Evolutionary conservation across 1,140 invertebrate species (phyloP), one percentile per base, ranked within the genome.

Genomic region (Meloidogyne chitwoodi): DNA sequence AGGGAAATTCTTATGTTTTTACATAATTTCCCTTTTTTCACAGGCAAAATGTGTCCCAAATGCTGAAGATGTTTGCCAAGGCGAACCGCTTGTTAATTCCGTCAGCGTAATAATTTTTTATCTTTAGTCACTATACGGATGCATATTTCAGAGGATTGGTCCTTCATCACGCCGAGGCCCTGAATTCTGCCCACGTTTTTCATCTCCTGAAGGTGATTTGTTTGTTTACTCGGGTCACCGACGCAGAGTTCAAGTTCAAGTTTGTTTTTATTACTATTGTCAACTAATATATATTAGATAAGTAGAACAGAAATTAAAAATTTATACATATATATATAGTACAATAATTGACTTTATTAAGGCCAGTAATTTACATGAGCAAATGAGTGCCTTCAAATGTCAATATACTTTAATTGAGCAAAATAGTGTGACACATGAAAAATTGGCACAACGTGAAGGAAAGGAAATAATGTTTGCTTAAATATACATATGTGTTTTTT

Each of bases 381-480:
- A 87, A 26, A 87, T 87, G 85, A 26, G 61, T 62, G 74, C 80
- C 24, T 85, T 85, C 74, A 85, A 85, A 41, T 87, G 84, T 74
- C 81, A 79, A 38, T 85, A 87, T 68, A 76, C 75, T 10, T 66
- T 87, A 38, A 84, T 84, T 14, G 38, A 34, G 12, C 22, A 71
- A 27, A 56, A 41, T 66, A 71, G 81, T n/a, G 76, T 71, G n/a
- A 79, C 77, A 6, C 85, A 86, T 80, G 85, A 85, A 63, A 78
- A 81, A 56, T 61, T 75, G 48, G 84, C 84, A n/a, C 74, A 64
- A 16, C 67, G 83, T 2, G 66, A 66, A 22, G 84, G 77, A n/a
- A 77, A 87, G 29, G 73, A 69, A 19, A 85, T 85, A 38, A 71
- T 82, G 82, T 83, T 68, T 75, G 71, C 66, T 26, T 19, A 2